A percentile compares a stretch with the other conserved stretches of the same genome.
Evolutionary conservation across 2,888 invertebrate genomes (phyloP).

Genomic region (Drosophila lutescens): DNA sequence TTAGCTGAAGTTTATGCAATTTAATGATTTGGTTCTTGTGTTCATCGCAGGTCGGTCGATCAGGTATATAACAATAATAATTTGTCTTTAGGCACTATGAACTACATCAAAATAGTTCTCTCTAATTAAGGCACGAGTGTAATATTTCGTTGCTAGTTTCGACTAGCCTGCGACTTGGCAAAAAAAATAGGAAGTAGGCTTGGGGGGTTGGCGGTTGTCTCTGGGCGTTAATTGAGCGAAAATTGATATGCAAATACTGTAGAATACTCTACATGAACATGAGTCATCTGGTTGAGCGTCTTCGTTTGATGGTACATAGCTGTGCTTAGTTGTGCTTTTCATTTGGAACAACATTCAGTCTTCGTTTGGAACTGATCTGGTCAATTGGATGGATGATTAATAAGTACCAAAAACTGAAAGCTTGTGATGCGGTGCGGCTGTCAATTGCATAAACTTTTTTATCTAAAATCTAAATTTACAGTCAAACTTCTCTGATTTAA

Average conservation of each 20-base stretch:
- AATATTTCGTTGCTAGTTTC: slow-evolving; percentile 53
- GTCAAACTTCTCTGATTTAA: slow-evolving; percentile 18
- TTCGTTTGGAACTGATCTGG: slow-evolving; percentile 33
- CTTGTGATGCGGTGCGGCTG: slow-evolving; percentile 44
- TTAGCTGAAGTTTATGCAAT: slow-evolving; percentile 76
- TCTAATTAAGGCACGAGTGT: slow-evolving; percentile 73
- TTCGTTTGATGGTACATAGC: slow-evolving; percentile 19
- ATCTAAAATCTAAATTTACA: slow-evolving; percentile 56
- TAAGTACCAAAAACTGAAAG: slow-evolving; percentile 78
- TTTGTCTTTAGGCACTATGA: slow-evolving; percentile 56
- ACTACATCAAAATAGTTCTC: slow-evolving; percentile 51
- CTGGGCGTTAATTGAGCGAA: slow-evolving; percentile 69
- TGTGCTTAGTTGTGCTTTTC: slow-evolving; percentile 29
- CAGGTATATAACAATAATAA: slow-evolving; percentile 50
- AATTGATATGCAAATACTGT: slow-evolving; percentile 66
- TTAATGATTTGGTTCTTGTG: slow-evolving; percentile 31
- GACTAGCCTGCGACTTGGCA: slow-evolving; percentile 53
- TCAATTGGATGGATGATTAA: slow-evolving; percentile 61
- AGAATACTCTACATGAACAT: slow-evolving; percentile 50
- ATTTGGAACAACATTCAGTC: slow-evolving; percentile 56
- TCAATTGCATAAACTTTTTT: slow-evolving; percentile 79
- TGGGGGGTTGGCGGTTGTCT: slow-evolving; percentile 11
- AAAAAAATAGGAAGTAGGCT: slow-evolving; percentile 8
- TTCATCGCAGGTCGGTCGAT: slow-evolving; percentile 16
- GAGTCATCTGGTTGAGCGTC: slow-evolving; percentile 63